These are phyloP conservation scores for Acrocephalus kingi DNA, from an alignment of 2,113 vertebrate species.

Conservation along the genomic window DNA sequence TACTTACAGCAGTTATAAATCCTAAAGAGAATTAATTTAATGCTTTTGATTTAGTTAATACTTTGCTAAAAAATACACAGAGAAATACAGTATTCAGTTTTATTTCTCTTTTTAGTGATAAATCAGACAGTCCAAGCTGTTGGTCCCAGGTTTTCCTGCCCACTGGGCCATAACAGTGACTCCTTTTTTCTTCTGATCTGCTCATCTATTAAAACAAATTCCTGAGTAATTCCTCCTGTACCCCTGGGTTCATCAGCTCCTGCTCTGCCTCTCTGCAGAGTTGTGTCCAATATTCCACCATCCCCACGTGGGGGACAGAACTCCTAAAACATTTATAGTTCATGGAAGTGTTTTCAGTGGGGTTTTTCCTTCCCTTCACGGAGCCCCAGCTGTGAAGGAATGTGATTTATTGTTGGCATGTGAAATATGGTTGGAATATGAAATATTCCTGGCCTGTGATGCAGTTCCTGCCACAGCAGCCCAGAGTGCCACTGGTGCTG, in stretches of 20 bases:
- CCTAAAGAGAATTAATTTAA: not conserved
- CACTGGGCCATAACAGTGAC: not conserved
- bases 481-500: not conserved
- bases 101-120: not conserved
- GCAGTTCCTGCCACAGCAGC: not conserved
- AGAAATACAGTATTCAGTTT: not conserved
- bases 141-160: not conserved
- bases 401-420: not conserved
- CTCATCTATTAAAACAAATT: not conserved
- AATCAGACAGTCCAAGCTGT: not conserved
- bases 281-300: not conserved
- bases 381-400: not conserved
- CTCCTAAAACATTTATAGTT: not conserved
- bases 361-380: not conserved
- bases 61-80: not conserved
- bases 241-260: not conserved
- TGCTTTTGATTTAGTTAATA: not conserved
- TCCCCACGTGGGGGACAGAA: not conserved
- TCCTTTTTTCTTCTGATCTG: not conserved
- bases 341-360: not conserved
- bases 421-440: not conserved
- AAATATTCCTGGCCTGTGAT: not conserved
- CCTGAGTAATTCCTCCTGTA: not conserved
- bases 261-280: not conserved
- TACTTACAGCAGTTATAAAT: not conserved